Percentiles rank a stretch among this genome's conserved stretches.
Conservation (phyloP, 2,888 invertebrate genomes). For the Isotomurus palustris region DNA sequence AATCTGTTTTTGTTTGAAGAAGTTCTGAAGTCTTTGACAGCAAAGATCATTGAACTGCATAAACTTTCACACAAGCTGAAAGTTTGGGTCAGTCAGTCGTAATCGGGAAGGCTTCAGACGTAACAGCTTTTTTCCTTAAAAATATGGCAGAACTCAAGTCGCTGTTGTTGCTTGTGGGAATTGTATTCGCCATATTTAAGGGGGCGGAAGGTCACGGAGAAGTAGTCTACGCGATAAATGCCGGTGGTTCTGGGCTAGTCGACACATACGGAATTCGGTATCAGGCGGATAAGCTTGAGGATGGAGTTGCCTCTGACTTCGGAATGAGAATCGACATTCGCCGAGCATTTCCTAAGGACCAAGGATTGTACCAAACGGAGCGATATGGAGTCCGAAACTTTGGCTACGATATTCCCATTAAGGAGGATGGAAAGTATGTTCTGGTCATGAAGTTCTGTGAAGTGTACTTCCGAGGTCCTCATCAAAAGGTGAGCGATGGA, state of each 20-base stretch:
- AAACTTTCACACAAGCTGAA: no score
- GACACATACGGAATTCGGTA: slow-evolving; percentile 84
- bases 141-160: no score
- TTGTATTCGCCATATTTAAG: neutral
- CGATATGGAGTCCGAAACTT: slow-evolving; percentile 71
- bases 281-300: slow-evolving; percentile 69
- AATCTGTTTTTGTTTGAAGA: no score
- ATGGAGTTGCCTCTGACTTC: slow-evolving; percentile 73
- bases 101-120: no score
- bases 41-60: no score
- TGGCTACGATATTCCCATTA: slow-evolving; percentile 85
- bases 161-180: neutral
- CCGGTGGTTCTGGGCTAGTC: slow-evolving; percentile 78
- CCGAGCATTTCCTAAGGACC: slow-evolving; percentile 73
- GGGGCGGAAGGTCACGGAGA: neutral
- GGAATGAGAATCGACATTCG: slow-evolving; percentile 81
- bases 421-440: slow-evolving; percentile 85
- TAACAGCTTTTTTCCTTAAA: no score
- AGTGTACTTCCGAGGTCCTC: slow-evolving; percentile 90
- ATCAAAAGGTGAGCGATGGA: slow-evolving; percentile 88
- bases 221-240: slow-evolving; percentile 79
- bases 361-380: slow-evolving; percentile 89
- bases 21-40: no score
- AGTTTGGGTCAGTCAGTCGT: no score
- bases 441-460: slow-evolving; percentile 71